These are phyloP conservation scores for Lindbergichthys nudifrons DNA, from an alignment of 2,797 vertebrate species.

Conservation along the genomic window DNA sequence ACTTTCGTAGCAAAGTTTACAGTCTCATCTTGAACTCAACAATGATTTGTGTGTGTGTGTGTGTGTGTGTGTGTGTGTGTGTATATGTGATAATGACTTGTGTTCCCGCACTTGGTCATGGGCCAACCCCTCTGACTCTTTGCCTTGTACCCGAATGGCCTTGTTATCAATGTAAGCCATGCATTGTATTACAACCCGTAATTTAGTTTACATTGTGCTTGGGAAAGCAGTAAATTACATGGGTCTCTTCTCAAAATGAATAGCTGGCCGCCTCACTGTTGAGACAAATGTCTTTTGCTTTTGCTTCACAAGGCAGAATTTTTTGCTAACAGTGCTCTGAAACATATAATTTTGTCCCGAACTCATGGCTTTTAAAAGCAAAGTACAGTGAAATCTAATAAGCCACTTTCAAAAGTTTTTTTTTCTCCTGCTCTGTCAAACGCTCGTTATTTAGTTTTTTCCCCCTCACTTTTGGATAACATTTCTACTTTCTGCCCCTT, in stretches of 20 bases:
- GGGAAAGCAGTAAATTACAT: conserved; percentile 75
- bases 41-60: conserved; percentile 41
- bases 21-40: conserved; percentile 31
- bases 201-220: conserved; percentile 81
- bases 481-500: conserved; percentile 32
- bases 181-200: conserved; percentile 80
- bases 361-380: conserved; percentile 71
- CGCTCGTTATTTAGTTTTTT: conserved; percentile 58
- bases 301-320: conserved; percentile 69
- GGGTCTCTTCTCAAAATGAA: conserved; percentile 74
- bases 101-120: conserved; percentile 36
- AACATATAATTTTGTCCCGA: conserved; percentile 80
- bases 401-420: conserved; percentile 64
- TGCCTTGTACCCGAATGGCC: conserved; percentile 50
- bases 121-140: conserved; percentile 58
- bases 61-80: conserved; percentile 28
- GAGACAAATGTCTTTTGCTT: conserved; percentile 79
- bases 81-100: conserved; percentile 57
- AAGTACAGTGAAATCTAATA: conserved; percentile 78
- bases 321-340: conserved; percentile 73
- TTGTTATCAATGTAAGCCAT: conserved; percentile 76
- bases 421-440: conserved; percentile 69
- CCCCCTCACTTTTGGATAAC: conserved; percentile 50
- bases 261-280: conserved; percentile 66
- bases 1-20: conserved; percentile 38